Conservation (phyloP, 2,888 invertebrate genomes). For the Leptinotarsa juncta region DNA sequence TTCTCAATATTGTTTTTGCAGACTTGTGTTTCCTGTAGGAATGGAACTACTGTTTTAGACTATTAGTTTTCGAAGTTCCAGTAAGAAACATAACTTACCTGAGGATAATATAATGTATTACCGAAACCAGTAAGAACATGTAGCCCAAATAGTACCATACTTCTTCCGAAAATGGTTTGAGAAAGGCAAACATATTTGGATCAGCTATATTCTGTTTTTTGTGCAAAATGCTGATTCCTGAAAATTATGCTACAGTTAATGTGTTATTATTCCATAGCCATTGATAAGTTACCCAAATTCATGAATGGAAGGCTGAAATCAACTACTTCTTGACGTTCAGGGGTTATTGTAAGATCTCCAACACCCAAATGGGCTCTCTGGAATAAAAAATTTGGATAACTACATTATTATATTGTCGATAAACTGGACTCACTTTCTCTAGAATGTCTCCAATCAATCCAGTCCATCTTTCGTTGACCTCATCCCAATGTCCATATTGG, state of each 20-base stretch:
- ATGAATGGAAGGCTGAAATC: conserved; percentile 98
- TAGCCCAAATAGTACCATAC: conserved; percentile 92
- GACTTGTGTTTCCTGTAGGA: too few relatives aligned
- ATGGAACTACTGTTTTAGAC: too few relatives aligned
- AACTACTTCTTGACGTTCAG: conserved; percentile 85
- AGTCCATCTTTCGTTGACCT: conserved; percentile 79
- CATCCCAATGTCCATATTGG: conserved; percentile 75
- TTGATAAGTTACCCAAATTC: conserved; percentile 74
- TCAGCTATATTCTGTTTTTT: conserved; percentile 81
- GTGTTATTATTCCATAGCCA: too few relatives aligned
- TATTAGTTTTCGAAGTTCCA: not conserved
- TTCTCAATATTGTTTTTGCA: too few relatives aligned
- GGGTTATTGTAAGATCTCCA: conserved; percentile 95
- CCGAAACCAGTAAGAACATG: conserved; percentile 84
- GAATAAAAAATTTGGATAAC: conserved; percentile 50
- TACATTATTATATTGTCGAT: conserved; percentile 31
- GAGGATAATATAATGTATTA: conserved; percentile 84
- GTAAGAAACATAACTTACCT: conserved; percentile 52
- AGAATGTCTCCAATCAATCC: conserved; percentile 81
- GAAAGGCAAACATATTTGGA: conserved; percentile 88
- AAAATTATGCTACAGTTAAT: conserved; percentile 10
- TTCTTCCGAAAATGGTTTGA: conserved; percentile 85
- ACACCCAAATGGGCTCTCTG: conserved; percentile 95
- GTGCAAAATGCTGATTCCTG: conserved; percentile 86
- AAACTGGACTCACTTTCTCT: conserved; percentile 70